These are phyloP conservation scores for Drosophila mercatorum DNA, from an alignment of 2,888 invertebrate species.

Conservation along the genomic window DNA sequence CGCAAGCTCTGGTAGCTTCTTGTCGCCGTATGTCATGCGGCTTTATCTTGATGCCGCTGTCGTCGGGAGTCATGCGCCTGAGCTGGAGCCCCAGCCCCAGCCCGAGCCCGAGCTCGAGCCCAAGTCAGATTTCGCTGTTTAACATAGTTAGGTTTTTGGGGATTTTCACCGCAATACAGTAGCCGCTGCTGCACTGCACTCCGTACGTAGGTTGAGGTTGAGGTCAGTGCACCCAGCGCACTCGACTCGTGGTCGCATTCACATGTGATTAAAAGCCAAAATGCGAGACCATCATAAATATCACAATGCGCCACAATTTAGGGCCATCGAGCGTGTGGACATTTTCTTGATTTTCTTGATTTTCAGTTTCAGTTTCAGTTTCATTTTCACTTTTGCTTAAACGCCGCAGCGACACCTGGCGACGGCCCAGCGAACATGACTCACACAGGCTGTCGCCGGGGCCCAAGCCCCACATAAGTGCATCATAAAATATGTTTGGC, in stretches of 20 bases:
- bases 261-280: slow-evolving; percentile 73
- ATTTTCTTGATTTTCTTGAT: neutral
- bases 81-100: slow-evolving; percentile 31
- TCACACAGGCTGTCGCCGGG: slow-evolving; percentile 62
- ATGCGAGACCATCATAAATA: slow-evolving; percentile 74
- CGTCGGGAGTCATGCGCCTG: slow-evolving; percentile 69
- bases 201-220: slow-evolving; percentile 76
- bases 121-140: slow-evolving; percentile 74
- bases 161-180: slow-evolving; percentile 70
- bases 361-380: slow-evolving; percentile 6
- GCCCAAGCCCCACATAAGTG: slow-evolving; percentile 69
- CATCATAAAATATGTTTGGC: slow-evolving; percentile 76
- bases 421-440: slow-evolving; percentile 41
- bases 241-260: slow-evolving; percentile 40
- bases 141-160: slow-evolving; percentile 70
- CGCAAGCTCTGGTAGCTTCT: slow-evolving; percentile 73
- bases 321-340: slow-evolving; percentile 44
- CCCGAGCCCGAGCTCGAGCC: slow-evolving; percentile 8
- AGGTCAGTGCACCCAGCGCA: slow-evolving; percentile 68
- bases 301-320: slow-evolving; percentile 75
- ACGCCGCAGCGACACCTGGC: slow-evolving; percentile 70
- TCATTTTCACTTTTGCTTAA: slow-evolving; percentile 70
- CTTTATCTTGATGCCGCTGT: slow-evolving; percentile 75
- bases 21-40: slow-evolving; percentile 78
- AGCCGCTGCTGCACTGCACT: slow-evolving; percentile 61